phyloP scores from a whole-genome alignment of 2,797 vertebrate genomes.

The Leuciscus waleckii region DNA sequence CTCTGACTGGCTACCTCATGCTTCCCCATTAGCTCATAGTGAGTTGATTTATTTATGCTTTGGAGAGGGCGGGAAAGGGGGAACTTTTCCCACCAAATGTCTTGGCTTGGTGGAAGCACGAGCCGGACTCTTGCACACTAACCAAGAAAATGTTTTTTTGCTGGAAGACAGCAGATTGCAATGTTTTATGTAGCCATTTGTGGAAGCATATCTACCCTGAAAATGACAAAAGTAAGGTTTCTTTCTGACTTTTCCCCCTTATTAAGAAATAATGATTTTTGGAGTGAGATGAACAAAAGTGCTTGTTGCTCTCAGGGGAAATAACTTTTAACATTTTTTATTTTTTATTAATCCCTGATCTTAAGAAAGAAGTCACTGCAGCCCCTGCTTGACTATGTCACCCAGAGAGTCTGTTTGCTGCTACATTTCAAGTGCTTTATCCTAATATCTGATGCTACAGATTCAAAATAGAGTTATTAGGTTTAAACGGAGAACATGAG shows the following conservation, averaged over 20 bases:
- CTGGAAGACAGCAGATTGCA: constrained; percentile 21
- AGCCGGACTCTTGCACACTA: constrained; percentile 66
- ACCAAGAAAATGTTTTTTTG: constrained; percentile 50
- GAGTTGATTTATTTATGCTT: constrained; percentile 84
- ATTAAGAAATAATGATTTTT: constrained; percentile 10
- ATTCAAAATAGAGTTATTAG: constrained; percentile 10
- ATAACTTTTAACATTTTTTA: background rate
- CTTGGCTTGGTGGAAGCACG: constrained; percentile 75
- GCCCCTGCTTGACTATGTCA: background rate
- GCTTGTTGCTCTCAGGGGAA: background rate
- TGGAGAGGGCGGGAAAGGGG: constrained; percentile 74
- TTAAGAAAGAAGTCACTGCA: background rate
- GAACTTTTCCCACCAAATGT: constrained; percentile 81
- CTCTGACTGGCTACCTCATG: constrained; percentile 69
- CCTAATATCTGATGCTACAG: background rate
- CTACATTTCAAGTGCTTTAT: background rate
- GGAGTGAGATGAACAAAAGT: background rate
- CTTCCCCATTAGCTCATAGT: constrained; percentile 79
- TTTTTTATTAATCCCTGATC: background rate
- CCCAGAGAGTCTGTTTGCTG: background rate
- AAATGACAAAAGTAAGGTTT: constrained; percentile 23
- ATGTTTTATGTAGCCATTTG: constrained; percentile 17
- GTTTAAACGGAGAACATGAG: constrained; percentile 7
- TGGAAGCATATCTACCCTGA: constrained; percentile 20
- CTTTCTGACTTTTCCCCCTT: background rate